Evolutionary conservation across 2,888 invertebrate species (phyloP).

Genomic region (Rambutsinella grinnellia): DNA sequence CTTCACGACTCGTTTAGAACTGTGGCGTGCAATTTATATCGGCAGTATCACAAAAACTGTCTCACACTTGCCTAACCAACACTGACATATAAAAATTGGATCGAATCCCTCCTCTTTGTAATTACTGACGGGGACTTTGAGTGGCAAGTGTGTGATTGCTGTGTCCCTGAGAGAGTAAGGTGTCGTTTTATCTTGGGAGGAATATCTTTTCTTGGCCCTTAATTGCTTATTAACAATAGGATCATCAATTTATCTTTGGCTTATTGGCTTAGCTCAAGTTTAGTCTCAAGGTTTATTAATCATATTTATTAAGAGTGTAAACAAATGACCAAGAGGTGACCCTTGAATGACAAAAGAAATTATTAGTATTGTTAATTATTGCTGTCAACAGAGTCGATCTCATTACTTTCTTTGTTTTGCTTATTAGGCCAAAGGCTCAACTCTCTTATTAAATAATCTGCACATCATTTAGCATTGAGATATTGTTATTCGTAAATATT

Average conservation of each 20-base stretch:
- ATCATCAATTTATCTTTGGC: conserved; percentile 19
- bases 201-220: conserved; percentile 10
- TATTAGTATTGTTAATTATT: conserved; percentile 16
- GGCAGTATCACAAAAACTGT: not conserved
- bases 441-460: too few species aligned
- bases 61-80: too few species aligned
- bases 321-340: conserved; percentile 1
- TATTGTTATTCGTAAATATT: not conserved
- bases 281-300: conserved; percentile 21
- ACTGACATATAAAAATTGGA: not conserved
- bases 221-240: conserved; percentile 10
- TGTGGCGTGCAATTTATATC: not conserved
- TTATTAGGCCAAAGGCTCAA: not conserved
- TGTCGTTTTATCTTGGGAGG: conserved; percentile 22
- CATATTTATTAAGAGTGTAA: conserved; percentile 16
- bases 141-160: not conserved
- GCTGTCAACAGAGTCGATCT: conserved; percentile 17
- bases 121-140: not conserved
- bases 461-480: too few species aligned
- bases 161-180: conserved; percentile 1
- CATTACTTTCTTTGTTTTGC: conserved; percentile 7
- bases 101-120: not conserved
- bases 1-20: not conserved
- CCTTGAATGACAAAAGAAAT: not conserved
- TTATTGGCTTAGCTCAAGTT: conserved; percentile 3